Evolutionary conservation across 2,888 invertebrate species (phyloP), one percentile per base, ranked within the genome.

Genomic region (Rhorus exstirpatorius): DNA sequence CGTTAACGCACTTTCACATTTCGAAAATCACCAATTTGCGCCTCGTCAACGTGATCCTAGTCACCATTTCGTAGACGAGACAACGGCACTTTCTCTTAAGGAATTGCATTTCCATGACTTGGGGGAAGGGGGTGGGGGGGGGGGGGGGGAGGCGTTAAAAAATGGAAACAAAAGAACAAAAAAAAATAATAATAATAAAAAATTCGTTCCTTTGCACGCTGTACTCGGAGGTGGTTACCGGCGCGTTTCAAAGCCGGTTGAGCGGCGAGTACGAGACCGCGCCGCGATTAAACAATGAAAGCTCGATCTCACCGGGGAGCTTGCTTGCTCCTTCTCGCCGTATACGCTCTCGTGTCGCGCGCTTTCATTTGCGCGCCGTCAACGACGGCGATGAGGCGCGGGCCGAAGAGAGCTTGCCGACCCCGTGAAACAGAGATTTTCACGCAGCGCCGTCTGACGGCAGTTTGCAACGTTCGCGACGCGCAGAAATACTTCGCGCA

Each of bases 61-160:
- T 68, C 71, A 74, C 74, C 46, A 82, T 55, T 74, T 74, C 68
- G 46, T 58, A 82, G 10, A 81, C 72, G 85, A 91, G 92, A 85
- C 91, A 92, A 81, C 92, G 92, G 84, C 91, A 92, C 89, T 92
- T 92, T 80, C 92, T 90, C 85, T 93, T 93, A 76, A 92, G 89
- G 85, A 92, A 93, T 85, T 86, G 87, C 92, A 92, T 92, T 85
- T 88, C 79, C 79, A 63, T 75, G 21, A 4, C 21, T 17, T 17
- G 21, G 12, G n/a, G n/a, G 24, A 7, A 14, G 10, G 38, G 21
- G 4, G 67, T 75, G 21, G 8, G 35, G 17, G 12, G 21, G 12
- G n/a, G n/a, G 24, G 6, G 19, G 10, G 38, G 21, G 4, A 19
- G 26, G 2, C n/a, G 14, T 24, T n/a, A 65, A 49, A 19, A 26